Base-by-base conservation (phyloP, 1,140 invertebrate genomes). In the Myzus persicae region DNA sequence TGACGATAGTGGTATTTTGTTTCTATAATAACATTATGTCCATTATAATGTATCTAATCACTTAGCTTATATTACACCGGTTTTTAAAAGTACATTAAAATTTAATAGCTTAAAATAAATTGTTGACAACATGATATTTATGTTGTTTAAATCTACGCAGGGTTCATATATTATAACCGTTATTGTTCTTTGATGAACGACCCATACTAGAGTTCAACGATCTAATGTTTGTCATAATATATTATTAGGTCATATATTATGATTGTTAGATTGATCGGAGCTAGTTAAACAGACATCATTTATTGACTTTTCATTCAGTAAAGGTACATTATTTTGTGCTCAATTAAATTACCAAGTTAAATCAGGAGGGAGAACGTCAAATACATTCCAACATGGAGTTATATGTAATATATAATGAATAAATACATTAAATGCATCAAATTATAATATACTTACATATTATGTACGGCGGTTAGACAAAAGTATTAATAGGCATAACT, bases 271-370 rank as follows among this genome's bases (percentile, higher is more conserved):
- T 51, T 36, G n/a, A 38, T 85, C 84, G 46, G 11, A 40, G 44
- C 36, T 54, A 38, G 36, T 54, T 48, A 54, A 54, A 36, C 48
- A 51, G n/a, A 38, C 46, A 51, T 51, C 18, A 9, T 51, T 11
- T 51, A 89, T 89, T 38, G 46, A 89, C 46, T 51, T 51, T 89
- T 51, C 6, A 22, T 88, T 51, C 20, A 18, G 36, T n/a, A 18
- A 9, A 11, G 31, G 3, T 31, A 89, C 24, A 18, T 54, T 54
- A 38, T 89, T 76, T 54, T 38, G 36, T 54, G 36, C 22, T 51
- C 36, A 40, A 38, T 89, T 89, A 89, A 89, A 89, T 89, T 38
- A 89, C 36, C n/a, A 26, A 89, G 88, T 88, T 46, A 76, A 76
- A 76, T 76, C 14, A 76, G 31, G 14, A 76, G 11, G 14, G n/a